A percentile compares a stretch with the other conserved stretches of the same genome.
Evolutionary conservation across 1,140 invertebrate genomes (phyloP).

Genomic region (Solenopsis fugax): DNA sequence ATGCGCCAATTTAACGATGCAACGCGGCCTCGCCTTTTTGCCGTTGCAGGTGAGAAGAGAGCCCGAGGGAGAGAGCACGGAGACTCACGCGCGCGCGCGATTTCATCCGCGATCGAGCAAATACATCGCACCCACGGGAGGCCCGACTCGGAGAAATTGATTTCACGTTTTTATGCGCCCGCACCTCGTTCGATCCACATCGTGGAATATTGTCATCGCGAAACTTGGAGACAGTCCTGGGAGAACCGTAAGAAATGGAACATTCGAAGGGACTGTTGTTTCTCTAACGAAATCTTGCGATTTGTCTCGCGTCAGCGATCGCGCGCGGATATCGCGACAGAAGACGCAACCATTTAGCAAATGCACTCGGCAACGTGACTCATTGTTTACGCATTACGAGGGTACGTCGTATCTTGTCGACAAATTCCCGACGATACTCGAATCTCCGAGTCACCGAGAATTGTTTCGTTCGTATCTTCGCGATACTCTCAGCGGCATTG

Average conservation of each 20-base stretch:
- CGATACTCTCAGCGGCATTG: conserved; percentile 32
- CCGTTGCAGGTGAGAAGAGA: conserved; percentile 58
- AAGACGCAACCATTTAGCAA: background rate
- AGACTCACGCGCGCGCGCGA: conserved; percentile 2
- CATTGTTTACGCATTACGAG: conserved; percentile 28
- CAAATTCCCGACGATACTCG: conserved; percentile 34
- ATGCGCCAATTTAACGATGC: conserved; percentile 70
- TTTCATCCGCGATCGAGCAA: conserved; percentile 38
- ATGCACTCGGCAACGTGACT: background rate
- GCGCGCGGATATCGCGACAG: background rate
- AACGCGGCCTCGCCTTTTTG: conserved; percentile 61
- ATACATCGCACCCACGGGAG: conserved; percentile 35
- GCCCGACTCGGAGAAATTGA: conserved; percentile 38
- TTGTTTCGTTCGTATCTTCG: conserved; percentile 43
- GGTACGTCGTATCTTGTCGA: background rate
- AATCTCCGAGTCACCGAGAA: conserved; percentile 13
- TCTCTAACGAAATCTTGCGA: background rate
- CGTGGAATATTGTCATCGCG: background rate
- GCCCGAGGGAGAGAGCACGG: conserved; percentile 26
- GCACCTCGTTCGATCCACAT: background rate
- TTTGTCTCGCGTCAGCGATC: background rate
- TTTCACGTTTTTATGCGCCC: conserved; percentile 3
- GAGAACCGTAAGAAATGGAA: background rate
- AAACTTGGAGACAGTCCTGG: background rate
- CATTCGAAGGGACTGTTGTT: background rate